phyloP scores from a whole-genome alignment of 2,113 vertebrate genomes.

The Phylloscopus trochiloides region DNA sequence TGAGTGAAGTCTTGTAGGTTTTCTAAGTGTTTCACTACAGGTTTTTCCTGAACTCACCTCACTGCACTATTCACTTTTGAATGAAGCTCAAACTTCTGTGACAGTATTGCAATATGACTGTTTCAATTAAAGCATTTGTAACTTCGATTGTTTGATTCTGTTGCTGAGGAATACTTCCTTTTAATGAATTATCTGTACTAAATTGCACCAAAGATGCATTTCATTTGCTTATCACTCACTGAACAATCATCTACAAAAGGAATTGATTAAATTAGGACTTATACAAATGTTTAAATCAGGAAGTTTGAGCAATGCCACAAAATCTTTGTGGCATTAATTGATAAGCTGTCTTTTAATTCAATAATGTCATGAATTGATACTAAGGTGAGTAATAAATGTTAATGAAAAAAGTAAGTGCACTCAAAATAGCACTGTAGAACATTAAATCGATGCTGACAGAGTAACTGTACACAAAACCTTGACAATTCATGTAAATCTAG shows the following conservation, averaged over 20 bases:
- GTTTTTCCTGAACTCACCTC: background rate
- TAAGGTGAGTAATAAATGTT: background rate
- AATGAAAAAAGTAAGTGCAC: background rate
- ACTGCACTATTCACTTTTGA: background rate
- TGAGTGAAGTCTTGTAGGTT: background rate
- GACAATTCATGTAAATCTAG: background rate
- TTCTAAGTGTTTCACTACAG: background rate
- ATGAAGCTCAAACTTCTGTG: background rate
- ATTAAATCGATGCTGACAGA: background rate
- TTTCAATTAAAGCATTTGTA: background rate
- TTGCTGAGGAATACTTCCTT: background rate
- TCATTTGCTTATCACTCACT: constrained; percentile 75
- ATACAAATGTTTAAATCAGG: background rate
- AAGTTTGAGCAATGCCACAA: background rate
- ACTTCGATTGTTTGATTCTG: background rate
- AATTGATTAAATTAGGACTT: background rate
- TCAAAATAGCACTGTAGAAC: background rate
- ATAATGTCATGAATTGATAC: background rate
- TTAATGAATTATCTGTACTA: constrained; percentile 44
- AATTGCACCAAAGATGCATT: constrained; percentile 76
- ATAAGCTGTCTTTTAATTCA: background rate
- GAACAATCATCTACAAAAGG: constrained; percentile 68
- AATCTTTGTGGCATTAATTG: background rate
- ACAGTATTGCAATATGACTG: background rate
- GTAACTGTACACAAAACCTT: background rate